A percentile compares a stretch with the other conserved stretches of the same genome.
Conservation (phyloP, 2,113 vertebrate genomes). For the Notarius quadriscutis region DNA sequence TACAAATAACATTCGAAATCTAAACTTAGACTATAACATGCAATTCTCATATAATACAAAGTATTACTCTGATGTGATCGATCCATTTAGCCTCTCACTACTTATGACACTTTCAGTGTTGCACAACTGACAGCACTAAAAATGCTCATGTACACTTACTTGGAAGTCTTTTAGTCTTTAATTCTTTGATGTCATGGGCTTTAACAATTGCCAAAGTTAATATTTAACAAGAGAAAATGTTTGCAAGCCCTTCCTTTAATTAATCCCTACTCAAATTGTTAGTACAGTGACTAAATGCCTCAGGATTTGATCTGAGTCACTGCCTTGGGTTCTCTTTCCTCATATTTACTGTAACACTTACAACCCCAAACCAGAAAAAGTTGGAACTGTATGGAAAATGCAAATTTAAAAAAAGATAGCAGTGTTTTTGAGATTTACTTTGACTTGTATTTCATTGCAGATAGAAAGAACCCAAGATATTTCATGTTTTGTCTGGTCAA, state of each 20-base stretch:
- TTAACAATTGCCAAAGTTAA: slow-evolving; percentile 43
- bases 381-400: no score
- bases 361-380: no score
- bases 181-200: slow-evolving; percentile 33
- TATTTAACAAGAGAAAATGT: slow-evolving; percentile 47
- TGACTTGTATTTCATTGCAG: no score
- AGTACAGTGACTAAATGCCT: background rate
- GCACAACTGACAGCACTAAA: background rate
- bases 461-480: no score
- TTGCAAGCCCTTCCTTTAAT: slow-evolving; percentile 22
- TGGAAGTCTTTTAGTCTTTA: slow-evolving; percentile 18
- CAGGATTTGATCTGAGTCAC: background rate
- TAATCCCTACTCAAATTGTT: background rate
- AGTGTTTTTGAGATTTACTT: no score
- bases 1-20: background rate
- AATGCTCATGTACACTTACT: background rate
- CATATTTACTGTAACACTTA: background rate
- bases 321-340: background rate
- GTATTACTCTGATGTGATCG: background rate
- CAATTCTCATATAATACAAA: background rate
- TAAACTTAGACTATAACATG: no score
- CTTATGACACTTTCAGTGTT: background rate
- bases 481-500: no score
- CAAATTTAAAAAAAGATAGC: no score
- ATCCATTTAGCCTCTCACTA: background rate